A percentile compares a stretch with the other conserved stretches of the same genome.
phyloP scores from a whole-genome alignment of 2,888 invertebrate genomes.

The Chymomyza amoena region DNA sequence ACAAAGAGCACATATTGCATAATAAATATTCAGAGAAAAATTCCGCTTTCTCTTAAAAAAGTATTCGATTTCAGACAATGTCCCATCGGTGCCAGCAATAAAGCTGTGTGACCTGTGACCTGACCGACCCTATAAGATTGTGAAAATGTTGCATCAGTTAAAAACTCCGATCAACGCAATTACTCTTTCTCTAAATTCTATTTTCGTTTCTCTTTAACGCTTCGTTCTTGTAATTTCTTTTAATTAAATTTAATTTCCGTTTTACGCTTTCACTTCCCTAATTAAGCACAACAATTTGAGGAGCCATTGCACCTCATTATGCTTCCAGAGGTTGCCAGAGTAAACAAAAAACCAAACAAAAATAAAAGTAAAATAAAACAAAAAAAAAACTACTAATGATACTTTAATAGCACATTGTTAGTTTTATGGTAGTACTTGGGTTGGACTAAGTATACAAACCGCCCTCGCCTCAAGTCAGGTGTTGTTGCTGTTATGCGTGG shows the following conservation, averaged over 20 bases:
- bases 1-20: too few relatives aligned
- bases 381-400: background rate
- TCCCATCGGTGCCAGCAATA: too few relatives aligned
- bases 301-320: background rate
- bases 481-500: background rate
- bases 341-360: background rate
- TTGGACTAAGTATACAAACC: constrained; percentile 4
- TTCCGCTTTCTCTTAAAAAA: too few relatives aligned
- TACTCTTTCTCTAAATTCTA: background rate
- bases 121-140: background rate
- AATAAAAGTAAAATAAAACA: too few relatives aligned
- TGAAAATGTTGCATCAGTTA: background rate
- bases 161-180: background rate
- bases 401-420: constrained; percentile 12
- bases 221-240: background rate
- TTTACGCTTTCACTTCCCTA: background rate
- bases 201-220: background rate
- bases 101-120: too few relatives aligned
- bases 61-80: too few relatives aligned
- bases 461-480: background rate
- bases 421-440: background rate
- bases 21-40: too few relatives aligned
- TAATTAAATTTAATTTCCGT: background rate
- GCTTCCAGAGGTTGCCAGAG: background rate
- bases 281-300: background rate